Conservation (phyloP, 2,113 vertebrate species). For the Podarcis muralis region DNA sequence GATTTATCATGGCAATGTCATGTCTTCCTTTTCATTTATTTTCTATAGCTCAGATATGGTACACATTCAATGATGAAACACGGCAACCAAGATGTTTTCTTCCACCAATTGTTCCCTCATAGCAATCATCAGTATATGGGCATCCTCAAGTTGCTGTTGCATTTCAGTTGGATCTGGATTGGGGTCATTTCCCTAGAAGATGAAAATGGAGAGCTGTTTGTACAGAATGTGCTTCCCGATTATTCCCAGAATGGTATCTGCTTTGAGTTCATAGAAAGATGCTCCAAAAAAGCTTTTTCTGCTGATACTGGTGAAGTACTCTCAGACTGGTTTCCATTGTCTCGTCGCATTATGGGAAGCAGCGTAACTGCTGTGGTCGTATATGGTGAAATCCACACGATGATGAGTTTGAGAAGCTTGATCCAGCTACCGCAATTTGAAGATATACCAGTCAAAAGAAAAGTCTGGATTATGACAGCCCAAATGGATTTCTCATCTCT, state of each 20-base stretch:
- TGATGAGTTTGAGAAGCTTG: neutral
- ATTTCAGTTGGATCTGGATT: neutral
- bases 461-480: conserved; percentile 21
- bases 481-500: conserved; percentile 1
- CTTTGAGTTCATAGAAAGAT: neutral
- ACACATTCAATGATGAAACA: neutral
- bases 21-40: too few relatives aligned
- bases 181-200: neutral
- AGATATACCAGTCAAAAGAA: neutral
- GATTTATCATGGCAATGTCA: too few relatives aligned
- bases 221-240: neutral
- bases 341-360: neutral
- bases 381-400: neutral
- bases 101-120: neutral
- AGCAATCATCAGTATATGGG: neutral
- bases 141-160: neutral
- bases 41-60: neutral
- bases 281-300: neutral
- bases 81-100: neutral
- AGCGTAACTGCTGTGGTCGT: neutral
- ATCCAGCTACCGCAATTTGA: neutral
- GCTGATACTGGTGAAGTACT: neutral
- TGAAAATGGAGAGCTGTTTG: neutral
- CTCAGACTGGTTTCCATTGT: neutral
- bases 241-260: neutral